Base-by-base conservation (phyloP, 2,888 invertebrate genomes). In the Mesorhabditis sp. region DNA sequence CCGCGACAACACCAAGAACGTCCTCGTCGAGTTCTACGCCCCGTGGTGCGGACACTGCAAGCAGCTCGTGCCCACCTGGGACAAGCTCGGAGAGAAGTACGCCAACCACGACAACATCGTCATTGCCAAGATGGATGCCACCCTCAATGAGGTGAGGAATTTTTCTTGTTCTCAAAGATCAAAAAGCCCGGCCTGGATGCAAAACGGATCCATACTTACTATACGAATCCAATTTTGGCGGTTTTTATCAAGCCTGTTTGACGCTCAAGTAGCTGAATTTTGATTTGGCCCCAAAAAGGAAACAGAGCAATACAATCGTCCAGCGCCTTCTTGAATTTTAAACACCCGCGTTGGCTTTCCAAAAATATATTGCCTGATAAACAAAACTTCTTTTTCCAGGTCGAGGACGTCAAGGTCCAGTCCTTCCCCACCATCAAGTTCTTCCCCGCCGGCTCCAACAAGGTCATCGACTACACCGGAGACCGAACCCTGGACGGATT, bases 71-170 rank as follows among this genome's bases (percentile, higher is more conserved):
- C 98, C 98, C 43, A 95, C 96, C 88, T 98, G 94, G 89, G 96
- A 97, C 74, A 87, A 96, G 90, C 90, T 96, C 83, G 95, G 91
- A 76, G 95, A 96, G 87, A 93, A 95, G 88, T 97, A 91, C 89
- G 91, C 92, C 88, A 92, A 92, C 85, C 88, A 86, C 76, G 85
- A 91, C 80, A 91, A 91, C 76, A 90, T 97, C 74, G 90, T 98
- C 67, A 92, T 99, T 86, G 96, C 97, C 83, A 98, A 99, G 90
- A 96, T 99, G 90, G 98, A 99, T 89, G 92, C 97, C 74, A 98
- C 98, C 70, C 92, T 91, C 86, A 99, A 99, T 88, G 98, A 99
- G 89, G 89, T 98, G 80, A 95, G 95, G 58, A 13, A 13, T 50
- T 50, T 10, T 50, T 50, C n/a, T 50, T 50, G 85, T 97, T n/a